Percentiles rank a stretch among this genome's conserved stretches.
Conservation (phyloP, 2,888 invertebrate species). For the Acanthoscelides obtectus region DNA sequence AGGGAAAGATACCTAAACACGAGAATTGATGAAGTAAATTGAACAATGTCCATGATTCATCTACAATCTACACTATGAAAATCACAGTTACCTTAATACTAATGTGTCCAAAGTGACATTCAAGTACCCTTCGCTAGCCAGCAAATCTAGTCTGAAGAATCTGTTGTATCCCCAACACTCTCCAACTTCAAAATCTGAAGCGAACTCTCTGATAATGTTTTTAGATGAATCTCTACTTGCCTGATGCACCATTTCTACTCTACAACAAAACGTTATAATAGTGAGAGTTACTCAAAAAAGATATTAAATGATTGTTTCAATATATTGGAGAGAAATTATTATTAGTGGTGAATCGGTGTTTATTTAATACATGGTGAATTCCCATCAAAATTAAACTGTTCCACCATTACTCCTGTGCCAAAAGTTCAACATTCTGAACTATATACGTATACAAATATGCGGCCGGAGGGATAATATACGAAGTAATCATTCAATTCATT, state of each 20-base stretch:
- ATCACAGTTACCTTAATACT: slow-evolving; percentile 60
- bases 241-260: slow-evolving; percentile 94
- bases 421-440: too few relatives aligned
- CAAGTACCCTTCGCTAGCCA: slow-evolving; percentile 87
- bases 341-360: too few relatives aligned
- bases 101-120: slow-evolving; percentile 80
- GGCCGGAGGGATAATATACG: too few relatives aligned
- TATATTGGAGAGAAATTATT: too few relatives aligned
- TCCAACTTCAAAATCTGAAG: slow-evolving; percentile 92
- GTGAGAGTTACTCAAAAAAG: too few relatives aligned
- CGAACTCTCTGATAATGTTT: slow-evolving; percentile 91
- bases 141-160: slow-evolving; percentile 83
- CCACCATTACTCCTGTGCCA: too few relatives aligned
- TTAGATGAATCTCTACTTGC: slow-evolving; percentile 75
- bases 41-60: background rate
- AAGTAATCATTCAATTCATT: too few relatives aligned
- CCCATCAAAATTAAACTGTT: too few relatives aligned
- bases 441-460: too few relatives aligned
- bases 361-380: too few relatives aligned
- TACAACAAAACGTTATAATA: slow-evolving; percentile 49
- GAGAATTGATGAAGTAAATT: background rate
- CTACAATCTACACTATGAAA: background rate
- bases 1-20: too few relatives aligned
- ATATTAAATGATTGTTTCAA: too few relatives aligned
- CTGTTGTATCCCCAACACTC: slow-evolving; percentile 97